Base-by-base conservation (phyloP, 2,113 vertebrate genomes). In the Okapia johnstoni region DNA sequence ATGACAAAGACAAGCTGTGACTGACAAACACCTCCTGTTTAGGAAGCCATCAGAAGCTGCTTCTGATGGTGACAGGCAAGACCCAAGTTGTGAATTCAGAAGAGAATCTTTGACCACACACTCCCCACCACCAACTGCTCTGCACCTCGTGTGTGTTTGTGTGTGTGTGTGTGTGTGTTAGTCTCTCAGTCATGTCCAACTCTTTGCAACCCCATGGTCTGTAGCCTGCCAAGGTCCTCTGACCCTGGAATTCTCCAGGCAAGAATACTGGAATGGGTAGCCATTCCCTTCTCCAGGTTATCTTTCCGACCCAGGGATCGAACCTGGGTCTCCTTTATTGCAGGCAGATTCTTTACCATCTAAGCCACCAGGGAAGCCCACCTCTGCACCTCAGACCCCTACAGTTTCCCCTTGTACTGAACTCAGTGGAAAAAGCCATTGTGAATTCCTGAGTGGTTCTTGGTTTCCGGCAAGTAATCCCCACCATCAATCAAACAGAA, bases 31-130 rank as follows among this genome's bases (percentile, higher is more conserved):
- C 48, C 13, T 43, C 23, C 5, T 1, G 33, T 70, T 55, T 17
- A 5, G 81, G 91, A 40, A 25, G 46, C 76, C 60, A 30, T 6
- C 58, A 30, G 70, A 63, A 70, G 88, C 40, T 40, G 55, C 92
- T 63, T 26, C 86, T 79, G n/a, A 2, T 10, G 26, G 21, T 36
- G 58, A 79, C 70, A 83, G 77, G 17, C 66, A 60, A 61, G 28
- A 30, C 6, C 21, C 61, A 83, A 90, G 90, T 33, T 97, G 70
- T 54, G 43, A 84, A 77, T 30, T 73, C 33, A 19, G 25, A 94
- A 52, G 7, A 33, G 94, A 76, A 23, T 30, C 54, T 85, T 61
- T 0, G 0, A 81, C 66, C 1, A 9, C 43, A 61, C 36, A 2
- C 7, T 19, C 61, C 46, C n/a, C 3, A 0, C 16, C 52, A 60